Percentiles rank a stretch among this genome's conserved stretches.
Conservation (phyloP, 1,140 invertebrate genomes). For the Cheumatopsyche charites region DNA sequence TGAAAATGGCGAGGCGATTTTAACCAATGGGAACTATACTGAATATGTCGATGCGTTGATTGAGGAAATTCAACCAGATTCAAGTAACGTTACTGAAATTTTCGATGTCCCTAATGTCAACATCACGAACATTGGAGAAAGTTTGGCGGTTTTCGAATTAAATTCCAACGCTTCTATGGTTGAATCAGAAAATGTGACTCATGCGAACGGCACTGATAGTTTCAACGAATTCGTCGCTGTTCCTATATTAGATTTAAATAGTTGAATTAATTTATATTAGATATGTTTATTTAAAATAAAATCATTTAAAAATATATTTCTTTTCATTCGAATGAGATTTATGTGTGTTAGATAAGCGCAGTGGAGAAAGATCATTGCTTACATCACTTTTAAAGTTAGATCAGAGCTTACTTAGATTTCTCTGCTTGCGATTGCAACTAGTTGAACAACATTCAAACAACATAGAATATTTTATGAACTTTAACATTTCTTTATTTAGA, state of each 20-base stretch:
- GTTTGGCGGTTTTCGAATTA: slow-evolving; percentile 12
- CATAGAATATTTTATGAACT: slow-evolving; percentile 6
- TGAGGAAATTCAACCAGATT: no score
- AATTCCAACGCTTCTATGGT: neutral
- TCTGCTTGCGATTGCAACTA: slow-evolving; percentile 31
- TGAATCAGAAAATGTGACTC: neutral
- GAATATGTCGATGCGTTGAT: no score
- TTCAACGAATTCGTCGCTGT: slow-evolving; percentile 29
- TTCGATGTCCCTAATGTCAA: slow-evolving; percentile 2
- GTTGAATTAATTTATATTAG: neutral
- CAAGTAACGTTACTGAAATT: no score
- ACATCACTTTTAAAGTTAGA: slow-evolving; percentile 31
- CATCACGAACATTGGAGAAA: slow-evolving; percentile 1
- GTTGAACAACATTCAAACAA: slow-evolving; percentile 34
- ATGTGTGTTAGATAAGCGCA: no score
- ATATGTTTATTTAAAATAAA: neutral
- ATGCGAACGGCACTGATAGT: neutral
- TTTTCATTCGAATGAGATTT: no score
- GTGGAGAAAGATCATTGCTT: neutral
- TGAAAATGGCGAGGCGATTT: neutral
- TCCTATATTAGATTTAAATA: slow-evolving; percentile 25
- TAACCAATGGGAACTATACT: neutral
- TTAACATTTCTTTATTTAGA: no score
- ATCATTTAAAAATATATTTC: no score
- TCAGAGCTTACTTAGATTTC: slow-evolving; percentile 28